A percentile compares a stretch with the other conserved stretches of the same genome.
phyloP scores from a whole-genome alignment of 2,888 invertebrate species.

The Dasypolia templi region DNA sequence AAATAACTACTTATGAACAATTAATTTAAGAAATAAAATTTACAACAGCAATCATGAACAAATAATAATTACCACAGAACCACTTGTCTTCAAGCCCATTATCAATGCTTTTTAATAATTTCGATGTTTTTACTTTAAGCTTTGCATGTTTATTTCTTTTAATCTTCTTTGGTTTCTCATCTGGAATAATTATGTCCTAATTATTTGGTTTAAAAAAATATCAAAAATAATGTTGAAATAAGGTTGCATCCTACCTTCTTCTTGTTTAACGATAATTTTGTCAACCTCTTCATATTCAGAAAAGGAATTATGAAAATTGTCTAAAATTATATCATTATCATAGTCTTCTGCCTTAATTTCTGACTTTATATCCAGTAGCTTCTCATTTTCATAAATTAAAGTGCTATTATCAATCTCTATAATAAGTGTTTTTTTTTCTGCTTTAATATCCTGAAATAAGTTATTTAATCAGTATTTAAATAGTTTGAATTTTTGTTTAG shows the following conservation, averaged over 20 bases:
- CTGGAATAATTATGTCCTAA: constrained; percentile 50
- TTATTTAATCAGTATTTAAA: background rate
- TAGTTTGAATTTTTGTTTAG: background rate
- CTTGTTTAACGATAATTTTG: constrained; percentile 31
- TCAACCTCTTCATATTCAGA: constrained; percentile 38
- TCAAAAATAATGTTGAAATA: background rate
- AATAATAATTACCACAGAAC: constrained; percentile 59
- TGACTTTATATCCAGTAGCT: constrained; percentile 44
- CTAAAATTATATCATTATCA: constrained; percentile 26
- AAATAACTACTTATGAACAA: background rate
- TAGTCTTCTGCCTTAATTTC: constrained; percentile 58
- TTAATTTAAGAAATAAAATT: background rate
- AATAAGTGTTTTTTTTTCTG: constrained; percentile 40
- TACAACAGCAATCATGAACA: background rate
- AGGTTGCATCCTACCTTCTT: constrained; percentile 36
- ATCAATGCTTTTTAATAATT: constrained; percentile 25
- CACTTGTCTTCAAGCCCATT: constrained; percentile 21
- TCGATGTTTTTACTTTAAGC: constrained; percentile 12
- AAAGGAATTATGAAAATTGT: constrained; percentile 30
- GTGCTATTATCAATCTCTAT: constrained; percentile 14
- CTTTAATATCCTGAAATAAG: constrained; percentile 58
- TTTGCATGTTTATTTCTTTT: constrained; percentile 35
- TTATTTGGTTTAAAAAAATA: background rate
- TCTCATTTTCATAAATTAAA: constrained; percentile 5
- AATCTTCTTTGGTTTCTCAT: constrained; percentile 35